phyloP scores from a whole-genome alignment of 2,888 invertebrate genomes.

The Busseola fusca region DNA sequence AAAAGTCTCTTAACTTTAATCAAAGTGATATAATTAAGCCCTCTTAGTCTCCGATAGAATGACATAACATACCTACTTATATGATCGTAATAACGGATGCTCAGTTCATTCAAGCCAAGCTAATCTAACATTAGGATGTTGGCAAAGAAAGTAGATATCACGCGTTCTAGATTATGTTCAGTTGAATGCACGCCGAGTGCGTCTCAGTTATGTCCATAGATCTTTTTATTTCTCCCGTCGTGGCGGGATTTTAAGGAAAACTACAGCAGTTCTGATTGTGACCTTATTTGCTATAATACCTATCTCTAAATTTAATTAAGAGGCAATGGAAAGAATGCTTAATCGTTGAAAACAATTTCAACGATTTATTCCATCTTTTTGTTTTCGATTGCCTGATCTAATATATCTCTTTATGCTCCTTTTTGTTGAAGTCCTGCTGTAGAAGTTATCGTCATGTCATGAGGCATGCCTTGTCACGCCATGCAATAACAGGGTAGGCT shows the following conservation, averaged over 20 bases:
- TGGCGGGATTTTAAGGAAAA: neutral
- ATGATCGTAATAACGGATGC: neutral
- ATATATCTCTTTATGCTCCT: neutral
- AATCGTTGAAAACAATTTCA: no score
- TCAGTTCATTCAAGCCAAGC: constrained; percentile 14
- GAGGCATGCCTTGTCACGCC: neutral
- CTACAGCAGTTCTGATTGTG: no score
- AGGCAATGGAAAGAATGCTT: no score
- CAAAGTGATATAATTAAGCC: no score
- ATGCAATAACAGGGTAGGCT: neutral
- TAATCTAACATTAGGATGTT: constrained; percentile 11
- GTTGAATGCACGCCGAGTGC: constrained; percentile 29
- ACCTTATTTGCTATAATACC: neutral
- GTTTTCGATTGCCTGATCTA: neutral
- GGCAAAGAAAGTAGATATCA: constrained; percentile 31
- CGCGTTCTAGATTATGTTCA: constrained; percentile 22
- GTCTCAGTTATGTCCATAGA: constrained; percentile 18
- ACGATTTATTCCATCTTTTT: neutral
- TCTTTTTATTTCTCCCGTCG: neutral
- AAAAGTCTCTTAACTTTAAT: no score
- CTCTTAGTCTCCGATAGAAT: neutral
- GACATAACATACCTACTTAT: fast-evolving
- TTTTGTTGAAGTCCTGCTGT: neutral
- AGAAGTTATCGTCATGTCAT: neutral
- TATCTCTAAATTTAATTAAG: neutral